Evolutionary conservation across 2,113 vertebrate species (phyloP).

Genomic region (Hyaena hyaena): DNA sequence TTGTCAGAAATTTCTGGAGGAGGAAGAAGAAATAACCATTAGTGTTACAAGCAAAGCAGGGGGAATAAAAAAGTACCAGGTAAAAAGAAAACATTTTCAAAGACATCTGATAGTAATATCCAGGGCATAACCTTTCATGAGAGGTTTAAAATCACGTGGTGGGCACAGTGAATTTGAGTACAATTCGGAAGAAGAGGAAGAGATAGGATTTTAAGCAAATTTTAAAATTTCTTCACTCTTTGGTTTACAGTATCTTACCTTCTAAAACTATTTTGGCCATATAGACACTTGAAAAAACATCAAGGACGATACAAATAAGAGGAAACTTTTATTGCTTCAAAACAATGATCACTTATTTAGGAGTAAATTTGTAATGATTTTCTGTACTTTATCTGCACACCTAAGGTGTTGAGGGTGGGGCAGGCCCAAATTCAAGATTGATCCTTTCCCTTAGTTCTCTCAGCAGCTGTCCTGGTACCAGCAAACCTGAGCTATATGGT

Average conservation of each 20-base stretch:
- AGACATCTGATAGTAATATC: not conserved
- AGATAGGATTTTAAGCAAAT: not conserved
- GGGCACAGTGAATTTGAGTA: not conserved
- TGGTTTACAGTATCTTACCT: not conserved
- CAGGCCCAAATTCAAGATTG: not conserved
- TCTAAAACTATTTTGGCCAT: not conserved
- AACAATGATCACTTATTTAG: not conserved
- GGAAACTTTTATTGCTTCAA: not conserved
- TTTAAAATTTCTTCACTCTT: slow-evolving; percentile 37
- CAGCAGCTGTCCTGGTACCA: not conserved
- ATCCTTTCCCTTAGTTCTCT: not conserved
- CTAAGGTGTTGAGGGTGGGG: not conserved
- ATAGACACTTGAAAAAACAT: not conserved
- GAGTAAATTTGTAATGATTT: not conserved
- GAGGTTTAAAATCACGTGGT: not conserved
- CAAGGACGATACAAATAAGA: not conserved
- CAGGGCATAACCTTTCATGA: not conserved
- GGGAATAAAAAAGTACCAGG: slow-evolving; percentile 89
- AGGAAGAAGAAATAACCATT: slow-evolving; percentile 95
- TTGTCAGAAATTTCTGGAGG: slow-evolving; percentile 95
- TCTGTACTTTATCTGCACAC: not conserved
- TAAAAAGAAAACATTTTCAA: slow-evolving; percentile 69
- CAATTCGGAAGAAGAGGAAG: not conserved
- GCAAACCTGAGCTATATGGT: not conserved
- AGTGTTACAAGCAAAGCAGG: slow-evolving; percentile 93